Base-by-base conservation (phyloP, 1,140 invertebrate species). In the Anthonomus grandis region DNA sequence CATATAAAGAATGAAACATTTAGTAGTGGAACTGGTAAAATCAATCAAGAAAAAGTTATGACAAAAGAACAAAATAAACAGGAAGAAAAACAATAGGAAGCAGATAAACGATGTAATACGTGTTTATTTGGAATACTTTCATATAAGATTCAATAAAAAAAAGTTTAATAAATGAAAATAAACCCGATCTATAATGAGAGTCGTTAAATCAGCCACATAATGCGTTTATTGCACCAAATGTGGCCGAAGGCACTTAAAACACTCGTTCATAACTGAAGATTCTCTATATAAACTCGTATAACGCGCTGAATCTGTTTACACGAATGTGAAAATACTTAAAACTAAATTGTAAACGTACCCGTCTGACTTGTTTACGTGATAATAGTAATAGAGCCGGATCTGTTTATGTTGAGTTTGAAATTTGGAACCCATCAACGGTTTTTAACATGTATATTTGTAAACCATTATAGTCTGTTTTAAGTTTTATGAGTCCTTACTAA, bases 401-500 rank as follows among this genome's bases (percentile, higher is more conserved):
- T 69, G 67, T 69, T 69, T 69, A 69, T 62, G 47, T 66, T 69
- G 34, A 48, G 51, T 48, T 57, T 63, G 60, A 69, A 68, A 69
- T 67, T 69, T 69, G 67, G 67, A 59, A 65, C 63, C 67, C 67
- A 69, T 69, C 67, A 69, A 63, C 67, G 65, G 62, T 64, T 64
- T 62, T 57, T 62, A 62, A 65, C 57, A 48, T 62, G 62, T 66
- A 64, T 66, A 66, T 66, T 64, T 64, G 60, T 57, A 64, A 62
- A 64, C 64, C 64, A 63, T 64, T 64, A 66, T 64, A 64, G 64
- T 64, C 62, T 64, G 62, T 66, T 66, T 66, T 64, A 60, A 62
- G 54, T 61, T 65, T 65, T 63, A 57, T 50, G 55, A 57, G 55
- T 21, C 46, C 25, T 49, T 18, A 50, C 55, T 57, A 57, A 57